phyloP scores from a whole-genome alignment of 1,140 invertebrate genomes.

The Cydia amplana region DNA sequence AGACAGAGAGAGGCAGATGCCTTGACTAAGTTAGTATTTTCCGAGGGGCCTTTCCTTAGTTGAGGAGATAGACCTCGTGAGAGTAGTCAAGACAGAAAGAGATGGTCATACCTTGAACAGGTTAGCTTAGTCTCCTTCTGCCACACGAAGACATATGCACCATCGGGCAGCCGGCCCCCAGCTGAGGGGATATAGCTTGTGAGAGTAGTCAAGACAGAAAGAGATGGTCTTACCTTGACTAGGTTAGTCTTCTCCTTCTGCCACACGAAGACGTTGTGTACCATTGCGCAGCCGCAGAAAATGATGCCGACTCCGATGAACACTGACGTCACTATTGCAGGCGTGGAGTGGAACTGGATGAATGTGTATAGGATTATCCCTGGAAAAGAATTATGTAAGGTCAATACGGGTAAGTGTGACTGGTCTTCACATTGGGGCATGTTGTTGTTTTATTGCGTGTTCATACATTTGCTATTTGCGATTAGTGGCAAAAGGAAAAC shows the following conservation, averaged over 20 bases:
- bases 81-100: no score
- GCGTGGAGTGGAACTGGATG: slow-evolving; percentile 94
- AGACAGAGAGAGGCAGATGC: no score
- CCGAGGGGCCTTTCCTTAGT: no score
- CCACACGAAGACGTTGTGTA: slow-evolving; percentile 97
- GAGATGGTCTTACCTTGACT: slow-evolving; percentile 50
- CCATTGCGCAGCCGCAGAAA: slow-evolving; percentile 95
- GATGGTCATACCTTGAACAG: background rate
- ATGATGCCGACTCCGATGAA: slow-evolving; percentile 93
- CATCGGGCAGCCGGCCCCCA: no score
- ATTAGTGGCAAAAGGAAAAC: no score
- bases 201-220: background rate
- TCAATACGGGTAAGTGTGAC: no score
- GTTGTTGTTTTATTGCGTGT: no score
- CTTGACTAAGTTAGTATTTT: no score
- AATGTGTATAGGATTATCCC: slow-evolving; percentile 95
- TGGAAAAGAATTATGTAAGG: slow-evolving; percentile 73
- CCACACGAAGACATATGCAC: background rate
- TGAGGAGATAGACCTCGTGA: no score
- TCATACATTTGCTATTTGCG: no score
- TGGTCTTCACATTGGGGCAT: no score
- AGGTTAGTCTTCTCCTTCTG: slow-evolving; percentile 89
- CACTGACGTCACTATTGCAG: slow-evolving; percentile 92
- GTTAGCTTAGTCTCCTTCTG: background rate
- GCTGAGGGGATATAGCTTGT: no score